Evolutionary conservation across 2,797 vertebrate genomes (phyloP).

Genomic region (Pangasius krempfi): DNA sequence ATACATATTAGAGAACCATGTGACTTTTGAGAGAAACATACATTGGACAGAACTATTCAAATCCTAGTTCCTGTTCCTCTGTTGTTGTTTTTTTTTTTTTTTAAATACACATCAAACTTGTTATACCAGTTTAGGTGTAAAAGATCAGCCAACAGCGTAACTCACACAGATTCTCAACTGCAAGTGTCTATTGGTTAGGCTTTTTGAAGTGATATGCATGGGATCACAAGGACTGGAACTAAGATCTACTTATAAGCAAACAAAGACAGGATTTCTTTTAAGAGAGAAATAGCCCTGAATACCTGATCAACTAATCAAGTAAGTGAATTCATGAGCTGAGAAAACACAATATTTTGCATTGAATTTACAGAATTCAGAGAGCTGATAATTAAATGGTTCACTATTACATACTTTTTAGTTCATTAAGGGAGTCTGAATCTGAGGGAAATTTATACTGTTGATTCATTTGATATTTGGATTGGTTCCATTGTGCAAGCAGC

Average conservation of each 20-base stretch:
- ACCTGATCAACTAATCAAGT: background rate
- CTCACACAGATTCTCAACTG: background rate
- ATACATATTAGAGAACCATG: background rate
- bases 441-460: background rate
- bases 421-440: background rate
- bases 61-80: background rate
- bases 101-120: background rate
- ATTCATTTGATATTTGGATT: background rate
- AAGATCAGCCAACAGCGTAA: too few relatives aligned
- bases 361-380: background rate
- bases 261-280: background rate
- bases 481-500: background rate
- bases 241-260: background rate
- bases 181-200: background rate
- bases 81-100: background rate
- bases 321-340: background rate
- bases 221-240: background rate
- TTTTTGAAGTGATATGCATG: background rate
- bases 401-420: background rate
- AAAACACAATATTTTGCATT: background rate
- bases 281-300: background rate
- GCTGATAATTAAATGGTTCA: background rate
- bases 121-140: background rate
- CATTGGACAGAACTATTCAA: background rate
- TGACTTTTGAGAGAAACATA: background rate